Evolutionary conservation across 2,113 vertebrate species (phyloP), one percentile per base, ranked within the genome.

Genomic region (Nibea albiflora): DNA sequence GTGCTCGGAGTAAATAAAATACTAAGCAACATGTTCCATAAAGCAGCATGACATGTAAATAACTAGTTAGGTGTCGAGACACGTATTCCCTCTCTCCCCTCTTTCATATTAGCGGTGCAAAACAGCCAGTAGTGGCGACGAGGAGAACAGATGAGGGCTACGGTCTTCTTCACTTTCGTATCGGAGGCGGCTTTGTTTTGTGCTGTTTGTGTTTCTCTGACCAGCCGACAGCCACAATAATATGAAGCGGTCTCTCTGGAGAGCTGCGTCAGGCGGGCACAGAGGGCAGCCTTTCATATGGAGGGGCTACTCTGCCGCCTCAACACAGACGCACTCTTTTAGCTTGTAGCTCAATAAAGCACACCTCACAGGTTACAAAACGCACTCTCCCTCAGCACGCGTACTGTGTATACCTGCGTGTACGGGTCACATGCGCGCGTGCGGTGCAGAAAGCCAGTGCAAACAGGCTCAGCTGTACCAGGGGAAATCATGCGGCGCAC

Each of bases 401-500:
- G 65, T 60, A 20, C 63, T 16, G 68, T 7, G 57, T 17, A 71
- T 39, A 62, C 31, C 62, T 78, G 60, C 60, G 65, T 63, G 73
- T 64, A 84, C 77, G 46, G 83, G 85, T 84, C 84, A 84, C 86
- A 83, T 73, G 78, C 73, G 76, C 61, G 80, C 68, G 62, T 52
- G 70, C 65, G 47, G 80, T 88, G 67, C 64, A 74, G 79, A 53
- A 68, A 80, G 71, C 90, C 81, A 69, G 67, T 44, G 70, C 89
- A 91, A 85, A 92, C 93, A 92, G 86, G 81, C 88, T 77, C 68
- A 74, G 90, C 76, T 90, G 70, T 83, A 93, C 88, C 93, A 88
- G 89, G 94, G 93, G 94, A 94, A 95, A 95, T 95, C 93, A 94
- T 88, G 85, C 60, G 76, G 85, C 78, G 85, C 82, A 88, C 85